Evolutionary conservation across 2,113 vertebrate genomes (phyloP), one percentile per base, ranked within the genome.

Genomic region (Lophotis ruficrista): DNA sequence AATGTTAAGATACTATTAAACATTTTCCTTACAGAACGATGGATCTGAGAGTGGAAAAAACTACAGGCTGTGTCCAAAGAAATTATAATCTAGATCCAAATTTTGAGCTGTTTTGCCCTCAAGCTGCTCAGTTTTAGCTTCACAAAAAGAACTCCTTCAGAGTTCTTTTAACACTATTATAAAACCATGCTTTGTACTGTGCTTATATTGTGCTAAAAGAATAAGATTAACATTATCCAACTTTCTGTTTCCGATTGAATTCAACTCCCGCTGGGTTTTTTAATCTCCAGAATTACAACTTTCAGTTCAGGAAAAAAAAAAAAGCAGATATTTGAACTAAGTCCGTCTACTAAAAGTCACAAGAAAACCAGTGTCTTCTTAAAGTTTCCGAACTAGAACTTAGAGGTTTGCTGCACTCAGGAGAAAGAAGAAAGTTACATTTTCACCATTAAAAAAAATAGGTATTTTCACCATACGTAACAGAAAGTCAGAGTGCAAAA

Each of bases 71-170:
- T 21, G 31, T 87, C 66, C 37, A 85, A 76, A 84, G 47, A 85
- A 79, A 85, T 91, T 76, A 94, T 11, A n/a, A 8, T 35, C 69
- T 69, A 91, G 24, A 68, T 83, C 9, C 12, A 57, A 79, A 53
- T 57, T 76, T 24, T 76, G 58, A 95, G 45, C 37, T 93, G 66
- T 79, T 93, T 69, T 94, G 87, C 84, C 91, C 84, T 79, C 31
- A 91, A 76, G 83, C 70, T 61, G 50, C 48, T 75, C 18, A 56
- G 33, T 69, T 65, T 79, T 76, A 91, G 30, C 78, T 87, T 91
- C 61, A 87, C 33, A 90, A 87, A 70, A 81, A 48, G 7, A 91
- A 38, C 4, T 91, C 13, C 12, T 31, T 23, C 45, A 27, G 24
- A 94, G 41, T 72, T 87, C 61, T 79, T 94, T 61, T 50, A 89